phyloP scores from a whole-genome alignment of 2,797 vertebrate genomes.

The Sphenopsis melanotis region DNA sequence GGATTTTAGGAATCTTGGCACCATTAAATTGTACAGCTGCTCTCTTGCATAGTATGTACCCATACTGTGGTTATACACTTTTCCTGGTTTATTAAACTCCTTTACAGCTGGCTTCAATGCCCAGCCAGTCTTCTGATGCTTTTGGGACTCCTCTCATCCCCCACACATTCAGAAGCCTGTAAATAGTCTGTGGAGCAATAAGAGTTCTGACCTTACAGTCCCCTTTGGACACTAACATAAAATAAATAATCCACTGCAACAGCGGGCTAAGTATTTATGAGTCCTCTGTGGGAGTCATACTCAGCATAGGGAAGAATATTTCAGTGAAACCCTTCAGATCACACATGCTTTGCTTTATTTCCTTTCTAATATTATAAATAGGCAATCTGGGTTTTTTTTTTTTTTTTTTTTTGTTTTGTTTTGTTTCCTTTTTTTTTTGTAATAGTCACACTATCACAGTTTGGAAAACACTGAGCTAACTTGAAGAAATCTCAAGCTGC shows the following conservation, averaged over 20 bases:
- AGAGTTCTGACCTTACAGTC: not conserved
- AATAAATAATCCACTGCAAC: constrained; percentile 25
- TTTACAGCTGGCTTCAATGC: not conserved
- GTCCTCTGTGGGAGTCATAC: not conserved
- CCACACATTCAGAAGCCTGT: not conserved
- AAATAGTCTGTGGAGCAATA: constrained; percentile 15
- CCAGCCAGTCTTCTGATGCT: not conserved
- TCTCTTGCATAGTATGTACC: not conserved
- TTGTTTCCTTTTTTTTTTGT: not conserved
- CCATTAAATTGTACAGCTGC: not conserved
- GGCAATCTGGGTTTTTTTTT: not conserved
- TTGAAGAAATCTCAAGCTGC: constrained; percentile 3
- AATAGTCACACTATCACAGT: not conserved
- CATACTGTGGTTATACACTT: not conserved
- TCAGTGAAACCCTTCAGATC: constrained; percentile 14
- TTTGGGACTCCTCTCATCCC: not conserved
- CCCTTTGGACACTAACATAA: not conserved
- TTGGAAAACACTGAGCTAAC: not conserved
- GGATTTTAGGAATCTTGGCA: constrained; percentile 10
- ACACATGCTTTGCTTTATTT: constrained; percentile 8
- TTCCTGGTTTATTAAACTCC: not conserved
- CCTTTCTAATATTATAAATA: not conserved
- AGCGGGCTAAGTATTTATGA: constrained; percentile 15
- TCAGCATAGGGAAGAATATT: not conserved
- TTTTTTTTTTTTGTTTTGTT: too few species aligned